phyloP scores from a whole-genome alignment of 1,140 invertebrate species.

The Drosophila nigromelanica region DNA sequence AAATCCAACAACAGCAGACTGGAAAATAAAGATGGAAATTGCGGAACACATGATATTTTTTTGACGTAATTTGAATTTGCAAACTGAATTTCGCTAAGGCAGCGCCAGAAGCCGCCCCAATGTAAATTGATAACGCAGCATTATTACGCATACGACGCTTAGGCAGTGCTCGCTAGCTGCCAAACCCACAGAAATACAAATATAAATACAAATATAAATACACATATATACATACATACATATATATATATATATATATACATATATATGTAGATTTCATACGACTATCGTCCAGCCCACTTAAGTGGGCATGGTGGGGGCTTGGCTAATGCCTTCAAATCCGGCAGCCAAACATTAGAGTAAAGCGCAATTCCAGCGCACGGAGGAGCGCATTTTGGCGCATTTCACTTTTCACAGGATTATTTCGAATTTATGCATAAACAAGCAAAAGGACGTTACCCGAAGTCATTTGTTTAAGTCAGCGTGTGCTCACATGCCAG shows the following conservation, averaged over 20 bases:
- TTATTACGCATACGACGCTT: constrained; percentile 69
- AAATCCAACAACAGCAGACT: constrained; percentile 45
- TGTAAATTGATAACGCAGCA: constrained; percentile 79
- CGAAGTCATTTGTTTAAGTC: constrained; percentile 80
- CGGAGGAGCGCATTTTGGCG: constrained; percentile 65
- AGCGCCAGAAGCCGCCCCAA: constrained; percentile 12
- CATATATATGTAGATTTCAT: constrained; percentile 16
- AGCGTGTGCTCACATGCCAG: constrained; percentile 51
- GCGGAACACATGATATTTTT: constrained; percentile 79
- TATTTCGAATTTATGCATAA: constrained; percentile 60
- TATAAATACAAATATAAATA: constrained; percentile 6
- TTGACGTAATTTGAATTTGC: constrained; percentile 78
- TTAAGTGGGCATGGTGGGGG: constrained; percentile 1
- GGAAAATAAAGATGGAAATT: constrained; percentile 65
- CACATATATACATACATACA: neutral
- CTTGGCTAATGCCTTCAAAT: constrained; percentile 47
- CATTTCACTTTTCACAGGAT: constrained; percentile 78
- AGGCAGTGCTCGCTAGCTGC: too few species aligned
- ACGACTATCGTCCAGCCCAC: constrained; percentile 32
- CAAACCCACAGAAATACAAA: too few species aligned
- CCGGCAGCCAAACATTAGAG: constrained; percentile 65
- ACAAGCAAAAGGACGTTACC: constrained; percentile 69
- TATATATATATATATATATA: neutral
- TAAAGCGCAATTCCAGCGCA: constrained; percentile 33
- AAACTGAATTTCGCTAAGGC: constrained; percentile 53